Base-by-base conservation (phyloP, 2,797 vertebrate species). In the Neosilurus hyrtlii region DNA sequence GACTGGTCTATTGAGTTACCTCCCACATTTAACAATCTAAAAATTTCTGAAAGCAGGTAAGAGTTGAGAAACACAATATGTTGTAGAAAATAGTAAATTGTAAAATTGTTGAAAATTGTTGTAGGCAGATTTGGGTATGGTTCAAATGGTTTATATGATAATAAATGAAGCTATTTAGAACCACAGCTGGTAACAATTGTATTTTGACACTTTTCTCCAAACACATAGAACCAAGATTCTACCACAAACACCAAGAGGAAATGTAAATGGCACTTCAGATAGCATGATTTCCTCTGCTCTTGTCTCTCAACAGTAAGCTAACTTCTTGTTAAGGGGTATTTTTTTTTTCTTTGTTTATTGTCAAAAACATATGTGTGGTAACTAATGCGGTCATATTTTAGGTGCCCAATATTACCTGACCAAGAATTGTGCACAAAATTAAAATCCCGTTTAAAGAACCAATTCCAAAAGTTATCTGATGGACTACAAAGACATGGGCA, bases 401-500 rank as follows among this genome's bases (percentile, higher is more conserved):
- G 85, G 77, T 59, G 15, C 26, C 30, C 62, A n/a, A 12, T 37
- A 43, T 52, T 66, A 22, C 1, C 43, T 30, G 63, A 26, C 10
- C 7, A 67, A 37, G 54, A 79, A 70, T 57, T 56, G 6, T 49
- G 18, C 15, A 22, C 35, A 7, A 59, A 35, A 14, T 81, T 71
- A 11, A 86, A 81, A 78, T 76, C 79, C 9, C 20, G 2, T 24
- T 79, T 86, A 8, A 81, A 67, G 66, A 1, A 35, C 20, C 72
- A 73, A 51, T 83, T 57, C 30, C 71, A 86, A 24, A 15, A n/a
- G 1, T 26, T 86, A 49, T 57, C 65, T 63, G 51, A 76, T 14
- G 81, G 65, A 51, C 56, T 65, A 59, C 78, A 30, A 80, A 30
- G n/a, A 9, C 14, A 66, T 3, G 59, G 65, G 12, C 16, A 65